Base-by-base conservation (phyloP, 2,888 invertebrate genomes). In the Hypena proboscidalis region DNA sequence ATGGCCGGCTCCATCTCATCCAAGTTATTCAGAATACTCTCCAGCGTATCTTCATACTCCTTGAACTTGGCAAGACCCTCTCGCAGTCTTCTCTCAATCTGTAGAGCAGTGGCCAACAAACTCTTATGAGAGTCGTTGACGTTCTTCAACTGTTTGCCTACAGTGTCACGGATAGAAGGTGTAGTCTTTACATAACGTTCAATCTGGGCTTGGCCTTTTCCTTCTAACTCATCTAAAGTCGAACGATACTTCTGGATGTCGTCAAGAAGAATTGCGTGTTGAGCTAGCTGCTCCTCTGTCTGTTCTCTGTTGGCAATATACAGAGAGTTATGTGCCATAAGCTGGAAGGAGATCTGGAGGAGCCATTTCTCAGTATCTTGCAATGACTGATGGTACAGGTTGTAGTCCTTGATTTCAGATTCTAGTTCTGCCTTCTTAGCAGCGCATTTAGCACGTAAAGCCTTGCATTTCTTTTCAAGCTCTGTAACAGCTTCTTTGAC, bases 361-460 rank as follows among this genome's bases (percentile, higher is more conserved):
- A 98, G 87, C 98, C 98, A 99, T 78, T 98, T 98, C 80, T 98
- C 98, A 0, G 96, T 96, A 66, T 98, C 98, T 88, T 98, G 98
- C 13, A 98, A 88, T 6, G 95, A 95, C 70, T 96, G 95, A 64
- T 98, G 97, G 74, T 98, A 99, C 7, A 94, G 92, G 68, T 95
- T 96, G 78, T 97, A 97, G 39, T 96, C 95, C 52, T 94, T 93
- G 38, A 98, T 95, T 77, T 97, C 97, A 10, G 93, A 92, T 74
- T 97, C 97, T 0, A 98, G 76, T 6, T 93, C 92, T 25, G 92
- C 91, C 58, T 94, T 95, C 45, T 93, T 92, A 1, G 92, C 91
- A 4, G 92, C 88, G 53, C 95, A 95, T 52, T 93, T 92, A 0
- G 91, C 90, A 36, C 93, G 91, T 1, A 97, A 77, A 6, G 93